A percentile compares a stretch with the other conserved stretches of the same genome.
phyloP scores from a whole-genome alignment of 2,797 vertebrate genomes.

The Gila robusta region DNA sequence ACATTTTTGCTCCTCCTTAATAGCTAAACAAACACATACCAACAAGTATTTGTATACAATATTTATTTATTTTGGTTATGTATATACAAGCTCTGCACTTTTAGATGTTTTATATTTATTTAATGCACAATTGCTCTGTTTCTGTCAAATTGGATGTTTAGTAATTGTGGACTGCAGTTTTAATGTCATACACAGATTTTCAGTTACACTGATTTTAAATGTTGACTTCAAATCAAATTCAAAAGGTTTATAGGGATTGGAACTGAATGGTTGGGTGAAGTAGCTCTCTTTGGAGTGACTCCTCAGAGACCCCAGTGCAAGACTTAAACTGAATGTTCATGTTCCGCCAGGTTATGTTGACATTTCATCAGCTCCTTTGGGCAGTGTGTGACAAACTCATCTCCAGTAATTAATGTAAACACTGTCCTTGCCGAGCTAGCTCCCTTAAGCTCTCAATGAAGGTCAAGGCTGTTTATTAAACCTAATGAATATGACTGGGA shows the following conservation, averaged over 20 bases:
- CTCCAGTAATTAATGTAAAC: constrained; percentile 1
- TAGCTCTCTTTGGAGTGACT: not conserved
- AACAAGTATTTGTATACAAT: not conserved
- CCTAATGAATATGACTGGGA: constrained; percentile 7
- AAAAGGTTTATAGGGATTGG: not conserved
- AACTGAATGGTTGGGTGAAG: not conserved
- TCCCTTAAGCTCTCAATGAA: not conserved
- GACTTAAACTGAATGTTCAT: not conserved
- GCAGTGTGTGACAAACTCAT: not conserved
- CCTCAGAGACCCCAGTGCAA: not conserved
- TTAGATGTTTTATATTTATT: not conserved
- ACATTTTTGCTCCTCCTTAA: not conserved
- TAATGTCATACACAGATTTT: not conserved
- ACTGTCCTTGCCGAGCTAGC: not conserved
- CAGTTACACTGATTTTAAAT: not conserved
- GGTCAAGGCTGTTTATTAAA: constrained; percentile 39
- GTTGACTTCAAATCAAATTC: not conserved
- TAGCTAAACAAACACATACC: not conserved
- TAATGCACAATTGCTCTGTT: not conserved
- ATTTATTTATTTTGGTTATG: not conserved
- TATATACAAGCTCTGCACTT: not conserved
- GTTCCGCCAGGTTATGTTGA: not conserved
- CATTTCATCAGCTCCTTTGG: constrained; percentile 24
- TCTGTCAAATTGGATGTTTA: not conserved
- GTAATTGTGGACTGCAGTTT: not conserved